A percentile compares a stretch with the other conserved stretches of the same genome.
phyloP scores from a whole-genome alignment of 23 tunicate species.

The Ciona savignyi region DNA sequence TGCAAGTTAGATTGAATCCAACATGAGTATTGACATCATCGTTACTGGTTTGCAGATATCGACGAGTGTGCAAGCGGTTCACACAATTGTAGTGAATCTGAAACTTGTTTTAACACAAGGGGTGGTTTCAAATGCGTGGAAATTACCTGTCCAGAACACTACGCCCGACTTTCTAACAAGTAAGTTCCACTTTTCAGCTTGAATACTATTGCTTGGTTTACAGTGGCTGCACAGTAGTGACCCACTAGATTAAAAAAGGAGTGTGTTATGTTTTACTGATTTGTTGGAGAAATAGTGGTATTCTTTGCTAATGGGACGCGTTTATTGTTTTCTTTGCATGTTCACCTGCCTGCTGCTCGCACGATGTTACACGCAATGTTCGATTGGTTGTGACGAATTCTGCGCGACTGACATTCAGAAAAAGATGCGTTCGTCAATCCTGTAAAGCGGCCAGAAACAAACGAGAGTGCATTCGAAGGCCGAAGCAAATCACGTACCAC shows the following conservation, averaged over 20 bases:
- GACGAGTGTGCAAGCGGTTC: constrained; percentile 53
- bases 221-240: not conserved
- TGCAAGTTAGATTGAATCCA: not conserved
- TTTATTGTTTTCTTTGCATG: constrained; percentile 9
- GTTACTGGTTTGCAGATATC: constrained; percentile 57
- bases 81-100: constrained; percentile 37
- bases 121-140: constrained; percentile 68
- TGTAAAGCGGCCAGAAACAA: constrained; percentile 31
- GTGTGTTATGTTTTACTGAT: not conserved
- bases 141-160: constrained; percentile 56
- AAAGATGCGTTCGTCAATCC: constrained; percentile 27
- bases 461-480: constrained; percentile 50
- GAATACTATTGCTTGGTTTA: not conserved
- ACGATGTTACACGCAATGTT: not conserved
- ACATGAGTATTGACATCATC: too few species aligned
- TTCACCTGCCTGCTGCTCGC: not conserved
- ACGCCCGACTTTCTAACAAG: constrained; percentile 53
- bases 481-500: constrained; percentile 80
- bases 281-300: not conserved
- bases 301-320: not conserved
- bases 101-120: constrained; percentile 91
- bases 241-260: not conserved
- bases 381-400: not conserved
- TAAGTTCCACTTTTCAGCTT: constrained; percentile 7
- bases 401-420: not conserved